Evolutionary conservation across 2,797 vertebrate species (phyloP).

Genomic region (Spinus olivaceus): DNA sequence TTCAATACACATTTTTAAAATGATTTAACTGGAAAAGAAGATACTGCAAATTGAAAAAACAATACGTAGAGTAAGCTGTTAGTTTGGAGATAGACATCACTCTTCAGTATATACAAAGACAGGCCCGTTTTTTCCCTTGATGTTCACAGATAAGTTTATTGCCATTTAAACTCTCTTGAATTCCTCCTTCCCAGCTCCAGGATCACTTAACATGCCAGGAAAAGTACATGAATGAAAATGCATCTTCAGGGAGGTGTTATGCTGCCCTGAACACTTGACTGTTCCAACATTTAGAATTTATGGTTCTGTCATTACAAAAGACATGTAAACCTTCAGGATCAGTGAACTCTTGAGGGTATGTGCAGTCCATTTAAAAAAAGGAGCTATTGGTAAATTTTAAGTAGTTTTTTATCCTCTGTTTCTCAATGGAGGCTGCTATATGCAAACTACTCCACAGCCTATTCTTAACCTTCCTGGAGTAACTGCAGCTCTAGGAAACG

Average conservation of each 20-base stretch:
- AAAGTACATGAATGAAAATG: background rate
- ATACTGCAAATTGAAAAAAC: background rate
- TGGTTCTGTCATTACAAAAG: background rate
- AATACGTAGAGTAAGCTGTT: background rate
- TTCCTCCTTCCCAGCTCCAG: background rate
- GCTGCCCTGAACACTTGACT: background rate
- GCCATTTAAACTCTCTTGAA: background rate
- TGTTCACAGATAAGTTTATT: background rate
- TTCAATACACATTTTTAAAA: background rate
- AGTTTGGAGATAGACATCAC: background rate
- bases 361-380: background rate
- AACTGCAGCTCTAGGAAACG: background rate
- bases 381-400: background rate
- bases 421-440: background rate
- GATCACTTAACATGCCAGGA: background rate
- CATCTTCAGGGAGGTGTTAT: background rate
- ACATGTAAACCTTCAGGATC: background rate
- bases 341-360: background rate
- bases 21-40: background rate
- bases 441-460: background rate
- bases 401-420: background rate
- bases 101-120: background rate
- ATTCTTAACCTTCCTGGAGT: background rate
- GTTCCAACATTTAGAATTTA: background rate
- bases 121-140: background rate